Percentiles rank a stretch among this genome's conserved stretches.
These are phyloP conservation scores for Syrphus vitripennis DNA, from an alignment of 2,888 invertebrate genomes.

Conservation along the genomic window DNA sequence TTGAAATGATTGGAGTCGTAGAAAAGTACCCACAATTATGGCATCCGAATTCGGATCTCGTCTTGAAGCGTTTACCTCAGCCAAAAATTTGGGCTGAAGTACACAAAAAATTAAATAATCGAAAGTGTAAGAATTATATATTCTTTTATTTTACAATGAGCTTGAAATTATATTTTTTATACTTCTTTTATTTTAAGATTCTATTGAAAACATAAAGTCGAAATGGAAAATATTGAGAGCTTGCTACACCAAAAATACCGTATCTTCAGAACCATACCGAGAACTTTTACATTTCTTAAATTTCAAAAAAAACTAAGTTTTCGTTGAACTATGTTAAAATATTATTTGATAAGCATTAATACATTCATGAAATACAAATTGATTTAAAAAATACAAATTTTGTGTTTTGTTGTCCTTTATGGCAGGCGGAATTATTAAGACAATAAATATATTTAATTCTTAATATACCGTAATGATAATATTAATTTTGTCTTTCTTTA, in stretches of 20 bases:
- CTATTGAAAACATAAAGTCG: constrained; percentile 75
- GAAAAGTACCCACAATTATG: constrained; percentile 75
- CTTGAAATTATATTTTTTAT: neutral
- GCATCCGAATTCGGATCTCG: constrained; percentile 75
- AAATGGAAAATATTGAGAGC: constrained; percentile 78
- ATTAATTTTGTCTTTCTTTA: constrained; percentile 57
- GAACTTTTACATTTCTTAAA: constrained; percentile 30
- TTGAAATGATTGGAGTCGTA: constrained; percentile 75
- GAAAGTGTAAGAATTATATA: constrained; percentile 73
- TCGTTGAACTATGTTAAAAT: neutral
- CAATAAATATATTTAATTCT: neutral
- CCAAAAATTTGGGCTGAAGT: constrained; percentile 77
- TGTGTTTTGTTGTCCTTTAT: neutral
- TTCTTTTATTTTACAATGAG: neutral
- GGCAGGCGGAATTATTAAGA: neutral
- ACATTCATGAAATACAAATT: neutral
- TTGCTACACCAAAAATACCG: constrained; percentile 3
- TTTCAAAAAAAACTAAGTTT: neutral
- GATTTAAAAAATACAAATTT: neutral
- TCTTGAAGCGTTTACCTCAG: constrained; percentile 72
- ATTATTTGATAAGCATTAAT: neutral
- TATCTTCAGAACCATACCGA: constrained; percentile 4
- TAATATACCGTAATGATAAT: neutral
- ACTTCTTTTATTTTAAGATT: constrained; percentile 64
- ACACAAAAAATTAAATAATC: constrained; percentile 73